Evolutionary conservation across 2,797 vertebrate species (phyloP).

Genomic region (Buceros bicornis): DNA sequence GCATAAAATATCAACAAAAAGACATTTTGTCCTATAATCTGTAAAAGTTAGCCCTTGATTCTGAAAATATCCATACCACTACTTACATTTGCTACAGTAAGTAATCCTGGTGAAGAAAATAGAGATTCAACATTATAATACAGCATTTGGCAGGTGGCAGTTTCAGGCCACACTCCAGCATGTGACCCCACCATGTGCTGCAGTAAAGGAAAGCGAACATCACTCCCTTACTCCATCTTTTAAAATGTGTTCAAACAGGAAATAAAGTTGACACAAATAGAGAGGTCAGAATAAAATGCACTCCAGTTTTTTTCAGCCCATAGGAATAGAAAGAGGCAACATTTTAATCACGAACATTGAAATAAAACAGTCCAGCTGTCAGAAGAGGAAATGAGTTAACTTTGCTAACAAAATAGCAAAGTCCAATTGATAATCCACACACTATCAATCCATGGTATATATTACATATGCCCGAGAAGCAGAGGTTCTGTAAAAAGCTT

Average conservation of each 20-base stretch:
- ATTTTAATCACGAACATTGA: not conserved
- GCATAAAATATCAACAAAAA: not conserved
- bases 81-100: not conserved
- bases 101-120: not conserved
- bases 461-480: not conserved
- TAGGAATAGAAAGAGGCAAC: not conserved
- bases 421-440: not conserved
- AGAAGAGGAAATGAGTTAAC: not conserved
- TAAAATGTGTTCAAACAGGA: not conserved
- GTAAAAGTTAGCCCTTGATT: not conserved
- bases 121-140: not conserved
- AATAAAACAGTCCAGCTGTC: not conserved
- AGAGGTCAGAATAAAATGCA: not conserved
- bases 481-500: not conserved
- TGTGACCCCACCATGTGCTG: accelerated
- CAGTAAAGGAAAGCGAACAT: accelerated
- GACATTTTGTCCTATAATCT: not conserved
- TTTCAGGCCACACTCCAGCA: not conserved
- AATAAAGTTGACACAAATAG: not conserved
- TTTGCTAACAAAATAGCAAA: not conserved
- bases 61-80: not conserved
- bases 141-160: accelerated
- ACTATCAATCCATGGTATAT: accelerated
- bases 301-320: not conserved
- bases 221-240: not conserved